These are phyloP conservation scores for Trichopria drosophilae DNA, from an alignment of 2,888 invertebrate genomes.

Conservation along the genomic window DNA sequence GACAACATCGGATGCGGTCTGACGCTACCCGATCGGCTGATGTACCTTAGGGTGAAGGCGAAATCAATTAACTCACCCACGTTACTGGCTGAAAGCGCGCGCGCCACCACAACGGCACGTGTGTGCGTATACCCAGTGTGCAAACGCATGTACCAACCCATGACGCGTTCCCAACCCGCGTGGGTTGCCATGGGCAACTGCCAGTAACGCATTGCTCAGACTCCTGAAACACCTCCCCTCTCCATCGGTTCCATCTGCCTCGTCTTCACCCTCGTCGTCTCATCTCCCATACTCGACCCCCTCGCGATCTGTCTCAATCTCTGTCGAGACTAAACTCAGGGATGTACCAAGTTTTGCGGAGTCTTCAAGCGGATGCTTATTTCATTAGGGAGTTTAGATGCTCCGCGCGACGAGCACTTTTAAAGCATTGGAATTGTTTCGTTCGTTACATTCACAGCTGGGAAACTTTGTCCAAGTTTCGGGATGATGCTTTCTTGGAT, in stretches of 20 bases:
- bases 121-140: conserved; percentile 1
- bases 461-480: too few relatives aligned
- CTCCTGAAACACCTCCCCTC: conserved; percentile 34
- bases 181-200: conserved; percentile 55
- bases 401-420: conserved; percentile 8
- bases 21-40: conserved; percentile 39
- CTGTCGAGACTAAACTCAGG: conserved; percentile 19
- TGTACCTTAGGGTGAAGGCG: conserved; percentile 42
- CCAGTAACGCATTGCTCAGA: conserved; percentile 45
- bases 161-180: conserved; percentile 42
- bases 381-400: background rate
- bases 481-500: too few relatives aligned
- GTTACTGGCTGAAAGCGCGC: too few relatives aligned
- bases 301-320: conserved; percentile 28
- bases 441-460: too few relatives aligned
- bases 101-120: background rate
- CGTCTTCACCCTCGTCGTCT: conserved; percentile 5
- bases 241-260: conserved; percentile 6
- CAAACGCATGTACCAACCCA: conserved; percentile 30
- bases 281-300: conserved; percentile 3
- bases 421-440: conserved; percentile 19
- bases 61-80: conserved; percentile 52
- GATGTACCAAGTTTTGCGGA: conserved; percentile 18
- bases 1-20: conserved; percentile 5
- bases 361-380: background rate